Evolutionary conservation across 1,140 invertebrate genomes (phyloP), one percentile per base, ranked within the genome.

Genomic region (Camponotus pennsylvanicus): DNA sequence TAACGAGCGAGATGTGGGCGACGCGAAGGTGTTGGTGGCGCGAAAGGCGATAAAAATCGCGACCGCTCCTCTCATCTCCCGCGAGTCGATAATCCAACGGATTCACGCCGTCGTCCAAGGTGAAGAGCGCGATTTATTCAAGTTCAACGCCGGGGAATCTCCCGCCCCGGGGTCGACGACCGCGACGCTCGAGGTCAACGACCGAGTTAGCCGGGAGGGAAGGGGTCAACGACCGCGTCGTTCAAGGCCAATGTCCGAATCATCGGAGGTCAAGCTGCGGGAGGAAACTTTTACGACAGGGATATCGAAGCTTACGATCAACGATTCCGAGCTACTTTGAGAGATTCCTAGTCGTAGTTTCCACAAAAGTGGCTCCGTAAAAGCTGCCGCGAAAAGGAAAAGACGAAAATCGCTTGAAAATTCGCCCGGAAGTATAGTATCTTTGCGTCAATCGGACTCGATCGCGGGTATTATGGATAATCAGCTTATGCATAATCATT

Each of bases 171-270:
- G 87, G 89, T 91, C 87, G 79, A 91, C 37, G 89, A 0, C 76
- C 84, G 71, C 49, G 70, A 89, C 76, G 82, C 59, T 78, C 85
- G 89, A 85, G 90, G 89, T 91, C 89, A 84, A 90, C 52, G 89
- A 45, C 78, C 75, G 49, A 27, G 21, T 66, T 52, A 40, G 67
- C 32, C 63, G 27, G 27, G 52, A 18, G 69, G 27, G 27, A 32
- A 15, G 69, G 55, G 86, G 82, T 90, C 84, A 86, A 90, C 55
- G 87, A n/a, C 79, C 84, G 40, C 21, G 8, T 27, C 66, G 42
- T 79, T 90, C 78, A 86, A 88, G 63, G 76, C 85, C 89, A 77
- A 88, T 73, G 86, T 79, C 78, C 79, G 87, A 85, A 88, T 90
- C 67, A 63, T 88, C 88, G 78, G 82, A 90, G 89, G 89, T 85